Conservation (phyloP, 1,140 invertebrate species). For the Cephus cinctus region DNA sequence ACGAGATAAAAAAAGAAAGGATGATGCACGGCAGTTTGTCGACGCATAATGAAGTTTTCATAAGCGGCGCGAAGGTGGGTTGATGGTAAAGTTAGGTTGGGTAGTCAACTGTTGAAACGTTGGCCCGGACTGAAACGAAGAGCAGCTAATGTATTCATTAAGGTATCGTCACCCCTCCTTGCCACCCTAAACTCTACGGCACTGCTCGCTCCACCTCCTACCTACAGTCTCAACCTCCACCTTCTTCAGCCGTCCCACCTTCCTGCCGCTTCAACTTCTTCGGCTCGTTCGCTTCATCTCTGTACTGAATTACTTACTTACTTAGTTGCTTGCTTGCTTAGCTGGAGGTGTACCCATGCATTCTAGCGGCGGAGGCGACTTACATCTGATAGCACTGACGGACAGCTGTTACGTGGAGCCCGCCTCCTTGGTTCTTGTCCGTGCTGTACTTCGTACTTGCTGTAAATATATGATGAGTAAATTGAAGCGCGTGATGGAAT, state of each 20-base stretch:
- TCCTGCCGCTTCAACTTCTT: no score
- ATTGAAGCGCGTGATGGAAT: no score
- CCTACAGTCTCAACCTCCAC: neutral
- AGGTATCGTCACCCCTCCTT: neutral
- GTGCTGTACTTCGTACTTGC: no score
- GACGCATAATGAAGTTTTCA: neutral
- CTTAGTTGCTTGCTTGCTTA: no score
- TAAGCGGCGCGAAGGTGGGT: neutral
- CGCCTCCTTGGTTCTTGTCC: constrained; percentile 1
- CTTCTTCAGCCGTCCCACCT: no score
- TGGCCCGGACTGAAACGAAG: neutral
- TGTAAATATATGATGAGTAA: no score
- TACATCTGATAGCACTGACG: neutral
- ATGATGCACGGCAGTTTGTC: neutral
- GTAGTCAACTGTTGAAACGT: neutral
- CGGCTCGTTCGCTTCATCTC: neutral
- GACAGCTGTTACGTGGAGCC: neutral
- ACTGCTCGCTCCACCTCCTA: neutral
- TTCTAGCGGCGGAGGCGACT: neutral
- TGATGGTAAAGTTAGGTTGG: neutral
- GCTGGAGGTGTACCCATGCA: no score
- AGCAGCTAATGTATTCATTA: constrained; percentile 7
- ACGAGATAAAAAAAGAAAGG: neutral
- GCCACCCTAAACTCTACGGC: neutral
- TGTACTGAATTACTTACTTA: no score